Conservation (phyloP, 2,797 vertebrate genomes). For the Xenopus petersii region DNA sequence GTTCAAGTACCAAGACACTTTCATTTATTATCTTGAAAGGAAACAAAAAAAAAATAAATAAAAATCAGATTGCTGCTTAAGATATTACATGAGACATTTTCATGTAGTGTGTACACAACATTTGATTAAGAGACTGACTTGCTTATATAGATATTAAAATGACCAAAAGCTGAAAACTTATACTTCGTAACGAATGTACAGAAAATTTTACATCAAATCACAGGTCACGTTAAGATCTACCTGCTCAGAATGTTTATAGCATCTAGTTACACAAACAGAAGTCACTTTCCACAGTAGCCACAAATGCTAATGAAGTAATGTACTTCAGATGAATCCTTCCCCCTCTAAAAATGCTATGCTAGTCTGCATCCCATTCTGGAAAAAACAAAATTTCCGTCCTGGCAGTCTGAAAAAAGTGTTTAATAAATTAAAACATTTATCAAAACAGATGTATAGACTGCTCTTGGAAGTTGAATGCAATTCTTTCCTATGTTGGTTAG, state of each 20-base stretch:
- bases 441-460: too few relatives aligned
- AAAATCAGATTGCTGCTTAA: constrained; percentile 20
- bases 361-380: too few relatives aligned
- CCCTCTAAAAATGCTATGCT: too few relatives aligned
- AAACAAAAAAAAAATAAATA: neutral
- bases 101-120: too few relatives aligned
- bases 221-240: neutral
- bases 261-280: constrained; percentile 3
- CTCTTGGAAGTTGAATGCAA: too few relatives aligned
- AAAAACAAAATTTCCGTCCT: too few relatives aligned
- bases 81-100: constrained; percentile 53
- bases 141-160: neutral
- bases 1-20: constrained; percentile 81
- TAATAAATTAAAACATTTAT: too few relatives aligned
- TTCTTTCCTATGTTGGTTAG: too few relatives aligned
- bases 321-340: neutral
- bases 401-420: too few relatives aligned
- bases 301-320: neutral
- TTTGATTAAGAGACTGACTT: neutral
- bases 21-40: constrained; percentile 13
- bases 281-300: constrained; percentile 11
- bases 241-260: neutral
- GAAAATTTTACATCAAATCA: too few relatives aligned
- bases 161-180: neutral
- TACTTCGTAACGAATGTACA: too few relatives aligned